phyloP scores from a whole-genome alignment of 2,888 invertebrate species.

The Chironomus tentans region DNA sequence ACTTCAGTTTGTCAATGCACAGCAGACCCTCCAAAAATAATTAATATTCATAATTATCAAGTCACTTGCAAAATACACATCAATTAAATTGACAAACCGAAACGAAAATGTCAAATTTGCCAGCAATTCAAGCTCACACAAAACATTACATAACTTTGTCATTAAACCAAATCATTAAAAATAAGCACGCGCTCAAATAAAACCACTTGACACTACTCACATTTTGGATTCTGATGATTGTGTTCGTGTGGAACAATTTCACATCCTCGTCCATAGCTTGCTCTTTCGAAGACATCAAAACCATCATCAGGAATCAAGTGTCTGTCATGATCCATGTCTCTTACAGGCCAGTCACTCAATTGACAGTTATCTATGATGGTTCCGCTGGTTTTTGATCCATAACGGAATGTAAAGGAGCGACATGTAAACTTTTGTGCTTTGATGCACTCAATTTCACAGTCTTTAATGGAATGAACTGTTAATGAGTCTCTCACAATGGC shows the following conservation, averaged over 20 bases:
- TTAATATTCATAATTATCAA: too few relatives aligned
- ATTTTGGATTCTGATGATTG: constrained; percentile 41
- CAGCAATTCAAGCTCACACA: too few relatives aligned
- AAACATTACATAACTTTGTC: constrained; percentile 17
- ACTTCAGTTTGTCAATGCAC: background rate
- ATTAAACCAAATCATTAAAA: constrained; percentile 9
- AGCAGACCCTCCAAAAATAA: too few relatives aligned
- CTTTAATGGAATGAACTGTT: constrained; percentile 59
- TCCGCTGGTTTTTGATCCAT: constrained; percentile 55
- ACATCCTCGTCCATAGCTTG: constrained; percentile 73
- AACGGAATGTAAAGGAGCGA: constrained; percentile 69
- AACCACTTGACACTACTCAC: constrained; percentile 32
- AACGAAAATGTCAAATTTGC: too few relatives aligned
- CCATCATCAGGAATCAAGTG: constrained; percentile 53
- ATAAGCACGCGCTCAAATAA: background rate
- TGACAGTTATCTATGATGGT: constrained; percentile 66
- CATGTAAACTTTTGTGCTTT: constrained; percentile 65
- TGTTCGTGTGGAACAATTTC: constrained; percentile 53
- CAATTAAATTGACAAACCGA: too few relatives aligned
- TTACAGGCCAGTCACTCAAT: constrained; percentile 61
- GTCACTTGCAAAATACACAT: too few relatives aligned
- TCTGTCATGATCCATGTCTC: constrained; percentile 52
- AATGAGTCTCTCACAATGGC: constrained; percentile 56
- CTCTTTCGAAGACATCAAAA: constrained; percentile 69
- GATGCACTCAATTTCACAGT: constrained; percentile 72